A percentile compares a stretch with the other conserved stretches of the same genome.
Conservation (phyloP, 2,888 invertebrate species). For the Napeogenes sylphis region DNA sequence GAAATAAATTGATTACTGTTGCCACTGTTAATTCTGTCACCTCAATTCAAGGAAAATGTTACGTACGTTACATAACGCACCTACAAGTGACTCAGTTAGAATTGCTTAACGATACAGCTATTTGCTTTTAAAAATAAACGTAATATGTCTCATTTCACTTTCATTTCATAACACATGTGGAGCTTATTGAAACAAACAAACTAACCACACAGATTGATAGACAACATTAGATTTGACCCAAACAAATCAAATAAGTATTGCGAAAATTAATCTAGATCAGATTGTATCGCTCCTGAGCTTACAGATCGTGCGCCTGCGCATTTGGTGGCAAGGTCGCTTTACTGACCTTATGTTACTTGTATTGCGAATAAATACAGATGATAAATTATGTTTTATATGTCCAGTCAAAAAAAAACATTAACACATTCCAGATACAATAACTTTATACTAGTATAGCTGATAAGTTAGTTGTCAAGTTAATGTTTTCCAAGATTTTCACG, state of each 20-base stretch:
- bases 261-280: constrained; percentile 40
- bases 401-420: background rate
- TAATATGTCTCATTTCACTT: background rate
- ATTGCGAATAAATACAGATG: constrained; percentile 23
- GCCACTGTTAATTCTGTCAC: background rate
- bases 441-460: too few relatives aligned
- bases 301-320: constrained; percentile 31
- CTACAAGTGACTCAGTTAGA: background rate
- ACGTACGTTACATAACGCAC: background rate
- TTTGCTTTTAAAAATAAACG: constrained; percentile 1
- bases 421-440: too few relatives aligned
- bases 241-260: constrained; percentile 24
- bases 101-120: background rate
- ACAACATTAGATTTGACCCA: constrained; percentile 6
- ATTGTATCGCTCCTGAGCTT: constrained; percentile 37
- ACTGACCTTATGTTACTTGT: constrained; percentile 32
- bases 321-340: constrained; percentile 36
- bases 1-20: background rate
- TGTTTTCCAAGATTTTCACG: too few relatives aligned
- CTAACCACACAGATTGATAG: background rate
- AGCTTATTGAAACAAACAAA: constrained; percentile 1
- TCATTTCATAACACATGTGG: background rate
- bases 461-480: too few relatives aligned
- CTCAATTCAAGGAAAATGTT: background rate
- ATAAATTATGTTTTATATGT: constrained; percentile 15